Evolutionary conservation across 2,797 vertebrate species (phyloP).

Genomic region (Enteromius radiatus): DNA sequence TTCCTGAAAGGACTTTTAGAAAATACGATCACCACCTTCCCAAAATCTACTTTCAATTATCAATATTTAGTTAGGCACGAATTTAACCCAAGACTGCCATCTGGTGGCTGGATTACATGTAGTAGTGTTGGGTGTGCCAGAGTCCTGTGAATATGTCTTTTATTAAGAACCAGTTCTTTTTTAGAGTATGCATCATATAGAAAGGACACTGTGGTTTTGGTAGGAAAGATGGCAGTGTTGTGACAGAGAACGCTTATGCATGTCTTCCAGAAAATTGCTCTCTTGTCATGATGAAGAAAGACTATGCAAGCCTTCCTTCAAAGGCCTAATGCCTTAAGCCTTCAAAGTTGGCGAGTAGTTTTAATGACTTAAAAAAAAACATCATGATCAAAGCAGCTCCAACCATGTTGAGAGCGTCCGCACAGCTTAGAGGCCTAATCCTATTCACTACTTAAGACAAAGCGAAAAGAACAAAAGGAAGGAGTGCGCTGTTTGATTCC

Average conservation of each 20-base stretch:
- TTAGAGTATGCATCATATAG: not conserved
- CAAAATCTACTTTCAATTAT: conserved; percentile 47
- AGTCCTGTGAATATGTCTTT: not conserved
- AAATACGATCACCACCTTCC: not conserved
- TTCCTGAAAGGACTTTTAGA: not conserved
- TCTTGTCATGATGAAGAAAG: conserved; percentile 15
- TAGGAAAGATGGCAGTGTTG: conserved; percentile 8
- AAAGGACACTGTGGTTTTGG: not conserved
- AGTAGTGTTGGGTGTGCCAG: not conserved
- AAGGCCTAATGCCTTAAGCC: conserved; percentile 36
- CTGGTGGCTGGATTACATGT: conserved; percentile 65
- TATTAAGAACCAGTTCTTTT: not conserved
- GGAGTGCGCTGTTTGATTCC: conserved; percentile 10
- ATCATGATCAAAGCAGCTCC: conserved; percentile 43
- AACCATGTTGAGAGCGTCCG: conserved; percentile 9
- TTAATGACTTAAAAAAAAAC: conserved; percentile 6
- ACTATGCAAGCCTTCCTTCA: conserved; percentile 29
- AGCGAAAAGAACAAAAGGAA: conserved; percentile 38
- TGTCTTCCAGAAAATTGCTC: conserved; percentile 32
- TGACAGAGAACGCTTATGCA: not conserved
- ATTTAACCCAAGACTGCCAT: conserved; percentile 69
- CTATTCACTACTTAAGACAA: conserved; percentile 17
- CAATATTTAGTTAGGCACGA: conserved; percentile 31
- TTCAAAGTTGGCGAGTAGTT: conserved; percentile 36
- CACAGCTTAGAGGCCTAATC: conserved; percentile 30